Evolutionary conservation across 2,113 vertebrate species (phyloP).

Genomic region (Grantiella picta): DNA sequence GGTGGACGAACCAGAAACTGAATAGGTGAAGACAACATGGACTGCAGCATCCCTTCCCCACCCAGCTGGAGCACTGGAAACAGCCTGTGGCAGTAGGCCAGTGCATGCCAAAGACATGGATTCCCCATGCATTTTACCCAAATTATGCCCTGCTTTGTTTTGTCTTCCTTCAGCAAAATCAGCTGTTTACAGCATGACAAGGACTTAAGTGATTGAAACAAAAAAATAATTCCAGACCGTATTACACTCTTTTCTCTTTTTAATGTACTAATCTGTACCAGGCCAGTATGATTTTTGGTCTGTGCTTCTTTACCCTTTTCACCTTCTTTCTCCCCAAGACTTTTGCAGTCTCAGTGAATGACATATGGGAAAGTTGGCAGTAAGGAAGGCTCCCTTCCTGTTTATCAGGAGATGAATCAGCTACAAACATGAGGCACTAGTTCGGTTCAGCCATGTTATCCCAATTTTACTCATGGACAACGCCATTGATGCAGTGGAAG

Average conservation of each 20-base stretch:
- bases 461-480: neutral
- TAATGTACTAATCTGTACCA: neutral
- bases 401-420: neutral
- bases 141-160: neutral
- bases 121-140: neutral
- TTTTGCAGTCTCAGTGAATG: neutral
- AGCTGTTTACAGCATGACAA: neutral
- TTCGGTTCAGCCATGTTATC: neutral
- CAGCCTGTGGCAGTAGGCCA: neutral
- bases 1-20: neutral
- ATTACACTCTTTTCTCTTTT: neutral
- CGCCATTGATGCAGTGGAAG: neutral
- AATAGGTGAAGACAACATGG: neutral
- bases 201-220: neutral
- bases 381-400: neutral
- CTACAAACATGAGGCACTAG: neutral
- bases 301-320: neutral
- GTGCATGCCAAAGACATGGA: neutral
- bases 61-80: neutral
- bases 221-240: neutral
- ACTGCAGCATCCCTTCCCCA: neutral
- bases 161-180: neutral
- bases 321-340: neutral
- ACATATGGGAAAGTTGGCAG: neutral
- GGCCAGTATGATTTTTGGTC: neutral